phyloP scores from a whole-genome alignment of 2,113 vertebrate genomes.

The Cyanoramphus novaezelandiae region DNA sequence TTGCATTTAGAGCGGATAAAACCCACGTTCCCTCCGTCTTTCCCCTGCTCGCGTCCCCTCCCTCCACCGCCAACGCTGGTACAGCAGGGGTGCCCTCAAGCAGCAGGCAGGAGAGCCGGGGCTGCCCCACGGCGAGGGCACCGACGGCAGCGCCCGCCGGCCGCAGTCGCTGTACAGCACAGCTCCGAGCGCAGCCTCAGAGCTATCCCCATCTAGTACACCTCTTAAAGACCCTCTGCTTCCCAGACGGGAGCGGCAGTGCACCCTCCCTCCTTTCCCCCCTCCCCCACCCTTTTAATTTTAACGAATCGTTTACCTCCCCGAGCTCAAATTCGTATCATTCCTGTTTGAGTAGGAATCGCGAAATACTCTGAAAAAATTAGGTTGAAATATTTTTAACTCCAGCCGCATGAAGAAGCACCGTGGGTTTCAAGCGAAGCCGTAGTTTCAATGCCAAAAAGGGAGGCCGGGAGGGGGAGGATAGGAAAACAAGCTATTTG shows the following conservation, averaged over 20 bases:
- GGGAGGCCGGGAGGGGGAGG: not conserved
- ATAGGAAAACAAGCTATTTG: slow-evolving; percentile 63
- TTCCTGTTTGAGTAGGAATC: slow-evolving; percentile 50
- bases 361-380: slow-evolving; percentile 33
- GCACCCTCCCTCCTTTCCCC: not conserved
- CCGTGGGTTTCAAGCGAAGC: slow-evolving; percentile 59
- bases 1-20: not conserved
- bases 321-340: slow-evolving; percentile 34
- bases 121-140: not conserved
- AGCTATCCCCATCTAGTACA: not conserved
- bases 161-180: not conserved
- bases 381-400: slow-evolving; percentile 46
- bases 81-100: not conserved
- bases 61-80: not conserved
- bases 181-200: not conserved
- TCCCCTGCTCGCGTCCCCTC: not conserved
- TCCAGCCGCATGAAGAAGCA: slow-evolving; percentile 57
- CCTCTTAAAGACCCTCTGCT: slow-evolving; percentile 17
- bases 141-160: not conserved
- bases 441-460: slow-evolving; percentile 76
- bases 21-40: not conserved
- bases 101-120: not conserved
- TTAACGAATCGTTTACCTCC: slow-evolving; percentile 43
- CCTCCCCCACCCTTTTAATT: not conserved
- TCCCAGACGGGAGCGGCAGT: slow-evolving; percentile 6